A percentile compares a stretch with the other conserved stretches of the same genome.
phyloP scores from a whole-genome alignment of 2,888 invertebrate species.

The Leucophora obtusa region DNA sequence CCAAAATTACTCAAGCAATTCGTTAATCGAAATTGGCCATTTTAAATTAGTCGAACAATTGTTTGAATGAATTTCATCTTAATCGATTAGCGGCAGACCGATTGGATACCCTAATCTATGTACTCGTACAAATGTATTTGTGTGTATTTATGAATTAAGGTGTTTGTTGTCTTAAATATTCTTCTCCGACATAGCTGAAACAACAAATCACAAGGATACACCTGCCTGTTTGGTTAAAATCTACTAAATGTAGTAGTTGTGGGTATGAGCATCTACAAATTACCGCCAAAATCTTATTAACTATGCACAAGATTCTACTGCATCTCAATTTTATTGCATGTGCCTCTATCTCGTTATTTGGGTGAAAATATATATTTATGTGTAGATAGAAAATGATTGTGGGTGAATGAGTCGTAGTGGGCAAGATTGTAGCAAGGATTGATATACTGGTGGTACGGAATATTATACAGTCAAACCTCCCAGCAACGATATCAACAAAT shows the following conservation, averaged over 20 bases:
- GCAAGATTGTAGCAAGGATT: neutral
- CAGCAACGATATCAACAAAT: too few relatives aligned
- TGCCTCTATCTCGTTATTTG: slow-evolving; percentile 19
- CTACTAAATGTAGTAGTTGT: slow-evolving; percentile 30
- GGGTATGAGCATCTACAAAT: slow-evolving; percentile 54
- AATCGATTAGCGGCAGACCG: too few relatives aligned
- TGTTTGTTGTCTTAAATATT: slow-evolving; percentile 8
- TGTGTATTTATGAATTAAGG: neutral
- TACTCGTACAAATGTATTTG: neutral
- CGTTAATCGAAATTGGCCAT: too few relatives aligned
- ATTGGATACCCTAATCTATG: too few relatives aligned
- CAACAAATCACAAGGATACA: slow-evolving; percentile 21
- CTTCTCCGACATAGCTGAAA: slow-evolving; percentile 6
- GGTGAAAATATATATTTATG: neutral
- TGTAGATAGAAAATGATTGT: neutral
- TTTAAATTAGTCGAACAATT: too few relatives aligned
- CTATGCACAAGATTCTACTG: slow-evolving; percentile 42
- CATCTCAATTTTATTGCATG: slow-evolving; percentile 31
- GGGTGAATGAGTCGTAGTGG: neutral
- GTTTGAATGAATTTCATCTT: too few relatives aligned
- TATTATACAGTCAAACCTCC: too few relatives aligned
- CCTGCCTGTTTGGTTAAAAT: slow-evolving; percentile 19
- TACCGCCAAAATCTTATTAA: slow-evolving; percentile 58
- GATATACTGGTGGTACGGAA: neutral
- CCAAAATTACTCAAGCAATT: too few relatives aligned